Base-by-base conservation (phyloP, 2,113 vertebrate genomes). In the Eira barbara region DNA sequence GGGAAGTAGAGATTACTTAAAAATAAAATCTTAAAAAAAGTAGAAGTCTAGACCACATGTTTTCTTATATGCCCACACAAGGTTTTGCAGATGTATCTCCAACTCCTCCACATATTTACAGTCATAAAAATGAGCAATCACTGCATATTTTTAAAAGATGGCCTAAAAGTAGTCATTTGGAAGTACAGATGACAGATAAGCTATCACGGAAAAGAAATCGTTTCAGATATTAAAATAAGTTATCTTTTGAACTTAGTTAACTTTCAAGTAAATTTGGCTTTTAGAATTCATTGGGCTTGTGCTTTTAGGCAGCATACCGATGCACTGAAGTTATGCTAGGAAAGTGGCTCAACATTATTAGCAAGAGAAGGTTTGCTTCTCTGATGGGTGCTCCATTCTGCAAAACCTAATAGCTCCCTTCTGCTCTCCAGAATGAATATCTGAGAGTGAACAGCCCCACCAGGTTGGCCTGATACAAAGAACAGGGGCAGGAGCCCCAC, bases 181-280 rank as follows among this genome's bases (percentile, higher is more conserved):
- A 91, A 89, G 93, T 69, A 63, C 34, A 91, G 79, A 83, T 76
- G 78, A 76, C 55, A 93, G 49, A 82, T 78, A 90, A 88, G 87
- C 49, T 34, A 80, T 79, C 39, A 36, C 31, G 79, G 42, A 76
- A 96, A 86, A 81, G 76, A 84, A 80, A 57, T 61, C 9, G 57
- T 55, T 88, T 96, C 39, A 88, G 61, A 80, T 89, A 67, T 78
- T 94, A 85, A 80, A 97, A 85, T 61, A 55, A 80, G 27, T 91
- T 47, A 57, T 69, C 21, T 89, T 95, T 57, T 49, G 42, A 97
- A 79, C 13, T 87, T 91, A 21, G 71, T 55, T 91, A 55, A 55
- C 36, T 42, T 84, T 63, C 29, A 61, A 73, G 49, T 57, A 73
- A 78, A 83, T 83, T 83, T 83, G 65, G 21, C 57, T 91, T 84